Evolutionary conservation across 2,888 invertebrate species (phyloP).

Genomic region (Stegophylla sp.): DNA sequence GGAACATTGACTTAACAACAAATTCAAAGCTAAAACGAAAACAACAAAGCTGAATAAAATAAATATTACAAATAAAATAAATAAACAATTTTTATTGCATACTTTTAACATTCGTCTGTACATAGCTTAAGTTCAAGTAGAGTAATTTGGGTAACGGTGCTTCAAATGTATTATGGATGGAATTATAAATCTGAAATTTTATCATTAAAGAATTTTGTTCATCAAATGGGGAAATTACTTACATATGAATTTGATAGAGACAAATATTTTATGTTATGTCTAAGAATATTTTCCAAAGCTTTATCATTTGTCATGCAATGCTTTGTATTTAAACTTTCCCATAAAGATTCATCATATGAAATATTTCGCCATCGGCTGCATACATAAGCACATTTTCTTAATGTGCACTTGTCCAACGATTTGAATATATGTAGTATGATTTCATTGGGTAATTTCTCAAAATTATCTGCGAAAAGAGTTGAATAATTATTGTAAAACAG

Average conservation of each 20-base stretch:
- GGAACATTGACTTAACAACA: constrained; percentile 73
- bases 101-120: constrained; percentile 68
- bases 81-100: too few species aligned
- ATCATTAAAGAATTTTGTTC: too few species aligned
- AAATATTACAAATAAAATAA: too few species aligned
- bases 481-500: too few species aligned
- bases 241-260: constrained; percentile 83
- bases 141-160: constrained; percentile 69
- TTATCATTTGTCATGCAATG: constrained; percentile 73
- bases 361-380: constrained; percentile 81
- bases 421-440: constrained; percentile 81
- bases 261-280: constrained; percentile 78
- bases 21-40: constrained; percentile 68
- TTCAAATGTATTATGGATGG: constrained; percentile 38
- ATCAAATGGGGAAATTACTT: too few species aligned
- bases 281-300: constrained; percentile 76
- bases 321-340: constrained; percentile 84
- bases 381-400: constrained; percentile 75
- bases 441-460: constrained; percentile 83
- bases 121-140: constrained; percentile 86
- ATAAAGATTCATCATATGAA: constrained; percentile 82
- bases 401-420: constrained; percentile 79
- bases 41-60: too few species aligned
- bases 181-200: constrained; percentile 37
- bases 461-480: constrained; percentile 73